Base-by-base conservation (phyloP, 2,113 vertebrate genomes). In the Ascaphus truei region DNA sequence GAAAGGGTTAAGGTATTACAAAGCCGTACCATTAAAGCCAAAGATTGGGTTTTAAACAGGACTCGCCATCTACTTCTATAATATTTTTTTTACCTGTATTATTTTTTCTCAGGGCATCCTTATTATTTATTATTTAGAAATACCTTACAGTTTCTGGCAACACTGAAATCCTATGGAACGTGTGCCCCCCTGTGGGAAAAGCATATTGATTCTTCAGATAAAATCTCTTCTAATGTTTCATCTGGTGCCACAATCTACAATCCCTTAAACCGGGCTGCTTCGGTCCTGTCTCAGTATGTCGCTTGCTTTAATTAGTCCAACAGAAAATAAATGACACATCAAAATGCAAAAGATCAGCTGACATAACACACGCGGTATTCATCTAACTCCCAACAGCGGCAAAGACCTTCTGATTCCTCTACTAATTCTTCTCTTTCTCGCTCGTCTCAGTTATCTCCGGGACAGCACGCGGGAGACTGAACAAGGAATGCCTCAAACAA, bases 321-420 rank as follows among this genome's bases (percentile, higher is more conserved):
- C 50, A 7, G 60, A 63, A 63, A 57, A 31, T 25, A 53, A 16
- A 29, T 47, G 23, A 73, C 72, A 75, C 43, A 62, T 8, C 63
- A 13, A 34, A 74, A 68, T 43, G 36, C 39, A 67, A 31, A 56
- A 57, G 30, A 48, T 12, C 20, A 45, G 34, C 34, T 62, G 60
- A 62, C 26, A 34, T 63, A 18, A 63, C 25, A 33, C 47, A 29
- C 36, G 30, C 33, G 22, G 8, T 16, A 56, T 58, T 47, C 27
- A 18, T 33, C 20, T 25, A 47, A 47, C 52, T 68, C 64, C 53
- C 64, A 22, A 29, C 39, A 39, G 34, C 52, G 15, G 47, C 25
- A 31, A 13, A 33, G 47, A 9, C 13, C 30, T 33, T 34, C 37
- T 25, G 29, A 68, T 58, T 58, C 18, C 22, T 26, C 20, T 22